Percentiles rank a stretch among this genome's conserved stretches.
phyloP scores from a whole-genome alignment of 2,888 invertebrate species.

The Coleophora flavipennella region DNA sequence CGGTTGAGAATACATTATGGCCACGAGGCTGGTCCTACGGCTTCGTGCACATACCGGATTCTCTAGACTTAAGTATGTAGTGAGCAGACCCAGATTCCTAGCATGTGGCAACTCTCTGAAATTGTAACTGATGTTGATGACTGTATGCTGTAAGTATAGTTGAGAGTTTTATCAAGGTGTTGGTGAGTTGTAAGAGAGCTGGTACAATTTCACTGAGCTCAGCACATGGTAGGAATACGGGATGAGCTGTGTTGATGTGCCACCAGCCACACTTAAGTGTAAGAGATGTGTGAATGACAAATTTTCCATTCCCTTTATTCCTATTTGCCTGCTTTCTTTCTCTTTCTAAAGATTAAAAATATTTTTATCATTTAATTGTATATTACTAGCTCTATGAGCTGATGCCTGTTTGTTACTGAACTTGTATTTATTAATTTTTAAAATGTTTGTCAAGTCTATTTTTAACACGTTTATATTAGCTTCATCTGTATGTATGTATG shows the following conservation, averaged over 20 bases:
- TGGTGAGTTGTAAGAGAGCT: conserved; percentile 7
- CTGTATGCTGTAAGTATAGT: neutral
- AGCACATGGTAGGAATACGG: conserved; percentile 49
- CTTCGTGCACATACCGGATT: conserved; percentile 55
- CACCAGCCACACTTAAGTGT: conserved; percentile 31
- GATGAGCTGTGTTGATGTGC: conserved; percentile 42
- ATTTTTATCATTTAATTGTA: no score
- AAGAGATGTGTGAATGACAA: conserved; percentile 4
- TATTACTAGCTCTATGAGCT: no score
- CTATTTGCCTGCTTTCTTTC: no score
- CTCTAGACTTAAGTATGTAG: conserved; percentile 58
- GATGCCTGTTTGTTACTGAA: no score
- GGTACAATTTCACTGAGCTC: conserved; percentile 50
- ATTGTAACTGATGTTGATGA: conserved; percentile 34
- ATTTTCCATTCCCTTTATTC: neutral
- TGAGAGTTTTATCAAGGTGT: no score
- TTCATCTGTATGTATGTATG: no score
- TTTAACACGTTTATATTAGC: no score
- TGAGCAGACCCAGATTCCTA: conserved; percentile 49
- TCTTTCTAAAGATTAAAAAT: no score
- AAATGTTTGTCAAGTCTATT: no score
- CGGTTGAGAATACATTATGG: conserved; percentile 57
- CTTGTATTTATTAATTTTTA: no score
- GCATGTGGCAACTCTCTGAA: conserved; percentile 41
- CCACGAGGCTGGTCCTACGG: conserved; percentile 26